These are phyloP conservation scores for Chorisops tibialis DNA, from an alignment of 2,888 invertebrate species.

Conservation along the genomic window DNA sequence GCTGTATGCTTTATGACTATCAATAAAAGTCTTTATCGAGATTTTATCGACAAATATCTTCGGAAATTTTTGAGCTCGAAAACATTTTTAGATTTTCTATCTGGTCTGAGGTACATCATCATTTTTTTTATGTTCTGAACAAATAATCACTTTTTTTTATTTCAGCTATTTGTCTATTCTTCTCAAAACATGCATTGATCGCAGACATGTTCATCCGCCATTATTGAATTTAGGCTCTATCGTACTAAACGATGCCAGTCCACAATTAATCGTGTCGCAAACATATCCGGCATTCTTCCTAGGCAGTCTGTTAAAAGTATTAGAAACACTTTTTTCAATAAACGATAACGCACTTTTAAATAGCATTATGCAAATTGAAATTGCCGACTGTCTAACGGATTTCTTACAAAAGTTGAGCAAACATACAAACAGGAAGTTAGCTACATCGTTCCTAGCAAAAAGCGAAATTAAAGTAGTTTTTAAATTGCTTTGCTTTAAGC, in stretches of 20 bases:
- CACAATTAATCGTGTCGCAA: slow-evolving; percentile 46
- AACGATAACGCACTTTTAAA: slow-evolving; percentile 38
- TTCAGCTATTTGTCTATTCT: slow-evolving; percentile 44
- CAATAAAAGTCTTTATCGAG: slow-evolving; percentile 38
- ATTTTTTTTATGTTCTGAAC: slow-evolving; percentile 27
- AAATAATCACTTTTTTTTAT: slow-evolving; percentile 4
- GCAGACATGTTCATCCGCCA: slow-evolving; percentile 45
- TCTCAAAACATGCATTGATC: slow-evolving; percentile 36
- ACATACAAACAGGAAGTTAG: slow-evolving; percentile 36
- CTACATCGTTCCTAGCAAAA: slow-evolving; percentile 55
- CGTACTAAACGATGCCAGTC: slow-evolving; percentile 41
- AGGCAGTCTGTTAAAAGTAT: slow-evolving; percentile 43
- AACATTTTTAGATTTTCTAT: slow-evolving; percentile 40
- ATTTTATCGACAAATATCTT: slow-evolving; percentile 43
- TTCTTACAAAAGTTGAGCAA: slow-evolving; percentile 30
- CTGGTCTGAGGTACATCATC: slow-evolving; percentile 39
- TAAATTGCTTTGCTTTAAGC: slow-evolving; percentile 44
- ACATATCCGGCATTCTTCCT: slow-evolving; percentile 46
- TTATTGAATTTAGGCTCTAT: slow-evolving; percentile 48
- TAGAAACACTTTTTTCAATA: slow-evolving; percentile 35
- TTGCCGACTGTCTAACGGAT: slow-evolving; percentile 37
- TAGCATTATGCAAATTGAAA: background rate
- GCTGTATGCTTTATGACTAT: slow-evolving; percentile 42
- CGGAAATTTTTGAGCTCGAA: slow-evolving; percentile 43
- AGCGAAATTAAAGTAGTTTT: slow-evolving; percentile 57